These are phyloP conservation scores for Chorisops tibialis DNA, from an alignment of 2,888 invertebrate species.

Conservation along the genomic window DNA sequence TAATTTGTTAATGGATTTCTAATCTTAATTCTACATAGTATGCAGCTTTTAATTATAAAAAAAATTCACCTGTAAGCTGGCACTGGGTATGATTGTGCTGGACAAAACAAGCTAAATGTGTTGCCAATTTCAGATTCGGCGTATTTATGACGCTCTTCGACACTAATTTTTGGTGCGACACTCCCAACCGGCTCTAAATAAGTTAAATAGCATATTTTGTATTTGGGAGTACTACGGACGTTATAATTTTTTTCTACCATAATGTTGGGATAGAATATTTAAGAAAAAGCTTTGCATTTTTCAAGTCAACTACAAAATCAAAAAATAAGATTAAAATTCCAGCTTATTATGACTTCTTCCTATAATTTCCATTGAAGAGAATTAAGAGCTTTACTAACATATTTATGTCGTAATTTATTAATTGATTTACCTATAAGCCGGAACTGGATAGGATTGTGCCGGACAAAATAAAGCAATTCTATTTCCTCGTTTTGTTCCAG, in stretches of 20 bases:
- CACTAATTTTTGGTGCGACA: slow-evolving; percentile 53
- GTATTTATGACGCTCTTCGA: slow-evolving; percentile 61
- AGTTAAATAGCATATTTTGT: background rate
- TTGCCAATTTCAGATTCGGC: slow-evolving; percentile 47
- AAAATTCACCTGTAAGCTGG: slow-evolving; percentile 56
- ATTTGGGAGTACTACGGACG: background rate
- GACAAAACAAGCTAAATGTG: slow-evolving; percentile 68
- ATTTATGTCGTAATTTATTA: too few relatives aligned
- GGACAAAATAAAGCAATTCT: slow-evolving; percentile 65
- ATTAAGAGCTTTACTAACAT: too few relatives aligned
- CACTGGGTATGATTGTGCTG: slow-evolving; percentile 70
- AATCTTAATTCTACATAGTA: too few relatives aligned
- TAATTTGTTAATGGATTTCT: too few relatives aligned
- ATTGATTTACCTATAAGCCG: slow-evolving; percentile 37
- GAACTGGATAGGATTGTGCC: slow-evolving; percentile 65
- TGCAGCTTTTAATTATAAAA: too few relatives aligned
- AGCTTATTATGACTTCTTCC: too few relatives aligned
- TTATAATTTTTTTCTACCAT: too few relatives aligned
- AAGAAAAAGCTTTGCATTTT: too few relatives aligned
- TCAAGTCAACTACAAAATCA: too few relatives aligned
- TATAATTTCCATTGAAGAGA: too few relatives aligned
- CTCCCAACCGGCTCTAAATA: slow-evolving; percentile 57
- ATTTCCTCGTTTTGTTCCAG: slow-evolving; percentile 41
- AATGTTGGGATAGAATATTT: slow-evolving; percentile 3
- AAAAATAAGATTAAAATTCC: too few relatives aligned